Base-by-base conservation (phyloP, 2,797 vertebrate genomes). In the Thaleichthys pacificus region DNA sequence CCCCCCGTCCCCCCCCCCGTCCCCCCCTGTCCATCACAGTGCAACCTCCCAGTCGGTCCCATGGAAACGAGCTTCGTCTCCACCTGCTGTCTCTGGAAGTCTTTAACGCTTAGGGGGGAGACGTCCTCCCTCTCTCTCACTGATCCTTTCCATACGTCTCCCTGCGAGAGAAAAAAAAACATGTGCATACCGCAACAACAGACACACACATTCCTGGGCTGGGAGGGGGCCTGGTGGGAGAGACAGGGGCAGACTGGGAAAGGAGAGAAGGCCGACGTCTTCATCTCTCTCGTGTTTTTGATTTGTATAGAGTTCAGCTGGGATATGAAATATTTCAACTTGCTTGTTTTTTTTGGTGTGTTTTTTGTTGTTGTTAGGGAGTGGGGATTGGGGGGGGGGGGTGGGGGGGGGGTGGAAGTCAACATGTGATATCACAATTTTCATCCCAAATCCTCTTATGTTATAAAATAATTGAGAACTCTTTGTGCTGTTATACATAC, bases 101-200 rank as follows among this genome's bases (percentile, higher is more conserved):
- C 60, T 30, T 62, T 63, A 62, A 32, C 47, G 47, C 61, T 71
- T 22, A 35, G 22, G 22, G 22, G 70, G 35, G 24, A 64, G 58
- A 64, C 19, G 17, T 56, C 38, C 15, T 56, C 28, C 28, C 22
- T n/a, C 70, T 17, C 51, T 47, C 42, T 47, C 42, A 47, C 17
- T 71, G 61, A 71, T 71, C n/a, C 19, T 17, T 71, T 66, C 70
- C 70, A 66, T 58, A 57, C 30, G 62, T 54, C 42, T 17, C 19
- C 51, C 70, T 42, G 21, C 24, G 32, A 68, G 42, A 28, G 14
- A 4, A 15, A 30, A 61, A 47, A 62, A 63, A 15, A 51, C 28
- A 54, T 24, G 68, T 69, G 56, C 51, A 56, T 56, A 56, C 51
- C 51, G 19, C 51, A 56, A 67, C 66, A 54, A 54, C 66, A 67